phyloP scores from a whole-genome alignment of 2,797 vertebrate species.

The Pipistrellus pipistrellus region DNA sequence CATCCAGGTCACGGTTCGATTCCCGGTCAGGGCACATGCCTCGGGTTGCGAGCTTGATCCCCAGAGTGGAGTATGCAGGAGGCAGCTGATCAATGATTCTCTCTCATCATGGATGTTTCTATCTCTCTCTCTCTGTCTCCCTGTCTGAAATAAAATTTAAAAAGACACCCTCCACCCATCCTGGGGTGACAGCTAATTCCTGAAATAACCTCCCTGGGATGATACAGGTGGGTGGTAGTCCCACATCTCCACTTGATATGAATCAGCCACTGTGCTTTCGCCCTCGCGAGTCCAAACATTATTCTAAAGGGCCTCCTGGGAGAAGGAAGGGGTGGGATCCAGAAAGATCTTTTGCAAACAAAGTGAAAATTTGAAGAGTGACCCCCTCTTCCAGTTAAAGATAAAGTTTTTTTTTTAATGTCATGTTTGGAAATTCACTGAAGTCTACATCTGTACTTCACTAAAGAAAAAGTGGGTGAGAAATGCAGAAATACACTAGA shows the following conservation, averaged over 20 bases:
- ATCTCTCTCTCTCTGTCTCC: too few relatives aligned
- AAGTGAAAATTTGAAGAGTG: neutral
- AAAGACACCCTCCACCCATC: neutral
- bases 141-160: neutral
- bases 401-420: neutral
- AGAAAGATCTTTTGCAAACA: neutral
- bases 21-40: too few relatives aligned
- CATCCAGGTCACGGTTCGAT: too few relatives aligned
- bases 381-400: neutral
- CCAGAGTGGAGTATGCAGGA: too few relatives aligned
- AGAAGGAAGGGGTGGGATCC: neutral
- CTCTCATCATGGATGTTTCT: too few relatives aligned
- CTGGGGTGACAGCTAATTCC: neutral
- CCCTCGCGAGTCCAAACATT: neutral
- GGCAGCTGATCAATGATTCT: too few relatives aligned
- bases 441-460: neutral
- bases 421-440: neutral
- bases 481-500: neutral
- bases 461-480: neutral
- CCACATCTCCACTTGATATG: neutral
- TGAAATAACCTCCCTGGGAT: too few relatives aligned
- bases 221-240: neutral
- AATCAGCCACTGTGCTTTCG: neutral
- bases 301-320: neutral
- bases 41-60: too few relatives aligned